phyloP scores from a whole-genome alignment of 2,113 vertebrate genomes.

The Gopherus flavomarginatus region DNA sequence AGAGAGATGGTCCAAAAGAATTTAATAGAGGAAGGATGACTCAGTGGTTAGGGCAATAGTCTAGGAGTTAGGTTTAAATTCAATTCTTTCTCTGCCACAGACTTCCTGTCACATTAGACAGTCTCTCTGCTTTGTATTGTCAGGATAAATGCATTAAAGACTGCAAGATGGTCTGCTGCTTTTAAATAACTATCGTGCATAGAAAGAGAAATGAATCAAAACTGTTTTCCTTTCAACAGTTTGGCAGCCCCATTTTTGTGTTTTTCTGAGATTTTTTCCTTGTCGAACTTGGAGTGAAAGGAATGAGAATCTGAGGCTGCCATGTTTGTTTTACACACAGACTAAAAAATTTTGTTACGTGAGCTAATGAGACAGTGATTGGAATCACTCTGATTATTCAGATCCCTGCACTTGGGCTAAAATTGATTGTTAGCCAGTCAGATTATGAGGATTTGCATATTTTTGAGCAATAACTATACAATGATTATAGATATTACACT shows the following conservation, averaged over 20 bases:
- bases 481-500: not conserved
- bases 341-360: not conserved
- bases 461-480: not conserved
- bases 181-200: not conserved
- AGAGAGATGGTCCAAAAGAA: slow-evolving; percentile 4
- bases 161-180: not conserved
- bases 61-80: not conserved
- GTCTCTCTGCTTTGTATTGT: fast-evolving
- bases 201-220: not conserved
- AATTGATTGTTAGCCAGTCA: not conserved
- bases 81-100: not conserved
- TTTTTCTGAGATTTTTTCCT: not conserved
- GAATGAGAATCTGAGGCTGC: not conserved
- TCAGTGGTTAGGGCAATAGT: not conserved
- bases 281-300: not conserved
- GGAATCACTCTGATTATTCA: not conserved
- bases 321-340: not conserved
- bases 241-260: fast-evolving
- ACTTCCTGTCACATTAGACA: not conserved
- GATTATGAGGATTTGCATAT: not conserved
- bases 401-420: not conserved
- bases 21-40: not conserved
- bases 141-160: not conserved
- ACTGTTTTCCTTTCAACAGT: not conserved
- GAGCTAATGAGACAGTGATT: not conserved